Evolutionary conservation across 2,888 invertebrate genomes (phyloP), one percentile per base, ranked within the genome.

Genomic region (Xestia xanthographa): DNA sequence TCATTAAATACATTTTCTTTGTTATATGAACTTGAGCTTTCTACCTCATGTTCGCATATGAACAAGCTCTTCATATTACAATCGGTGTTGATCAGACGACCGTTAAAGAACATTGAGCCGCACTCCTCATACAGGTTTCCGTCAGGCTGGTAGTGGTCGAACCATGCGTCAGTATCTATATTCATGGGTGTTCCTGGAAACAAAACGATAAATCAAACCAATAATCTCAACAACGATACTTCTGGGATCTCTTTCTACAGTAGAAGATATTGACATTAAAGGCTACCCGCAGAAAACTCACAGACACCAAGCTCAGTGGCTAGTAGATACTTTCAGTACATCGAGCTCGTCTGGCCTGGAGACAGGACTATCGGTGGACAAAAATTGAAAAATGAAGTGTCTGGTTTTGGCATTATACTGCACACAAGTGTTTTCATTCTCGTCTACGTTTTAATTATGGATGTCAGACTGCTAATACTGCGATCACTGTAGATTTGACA

Each of bases 41-140:
- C 12, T 41, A 11, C 38, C 20, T 94, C 94, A 70, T 93, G 93
- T 87, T 95, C 95, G 72, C 95, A 95, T 65, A 95, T 93, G 77
- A 94, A 95, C 88, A 94, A 92, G 79, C 91, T 89, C n/a, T 85
- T 89, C 1, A 79, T 85, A 0, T 85, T 79, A 68, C 95, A 95
- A n/a, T 84, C 83, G 8, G 94, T 87, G 78, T 93, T 93, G 74
- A 94, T 94, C 1, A 94, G 88, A 0, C 94, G 60, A 20, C 60
- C 95, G 50, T 90, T 89, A 87, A 91, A 93, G 84, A 93, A 94
- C 93, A 95, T 94, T 5, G 93, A 92, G 11, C 95, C 69, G 29
- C 66, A 71, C 38, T 65, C 34, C n/a, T 65, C 20, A 20, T 26
- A 20, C 12, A n/a, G n/a, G 66, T 48, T 65, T n/a, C 12, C 92